Evolutionary conservation across 1,140 invertebrate species (phyloP).

Genomic region (Drosophila carrolli): DNA sequence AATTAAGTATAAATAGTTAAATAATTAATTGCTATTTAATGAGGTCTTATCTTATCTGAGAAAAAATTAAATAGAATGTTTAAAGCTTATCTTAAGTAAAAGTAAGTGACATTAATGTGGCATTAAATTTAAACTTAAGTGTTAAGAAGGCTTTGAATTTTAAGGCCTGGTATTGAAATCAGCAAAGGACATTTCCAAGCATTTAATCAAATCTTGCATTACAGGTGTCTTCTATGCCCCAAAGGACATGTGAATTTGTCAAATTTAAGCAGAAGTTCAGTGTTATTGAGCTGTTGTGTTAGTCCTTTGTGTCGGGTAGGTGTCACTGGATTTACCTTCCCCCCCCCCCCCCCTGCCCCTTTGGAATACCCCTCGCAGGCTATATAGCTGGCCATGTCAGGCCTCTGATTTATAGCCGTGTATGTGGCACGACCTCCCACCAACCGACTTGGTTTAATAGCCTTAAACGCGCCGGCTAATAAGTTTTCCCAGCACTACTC

Average conservation of each 20-base stretch:
- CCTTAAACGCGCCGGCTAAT: slow-evolving; percentile 69
- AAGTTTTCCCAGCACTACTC: slow-evolving; percentile 53
- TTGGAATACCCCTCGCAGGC: slow-evolving; percentile 10
- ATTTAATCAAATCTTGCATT: slow-evolving; percentile 4
- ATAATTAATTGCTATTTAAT: no score
- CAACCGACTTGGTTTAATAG: slow-evolving; percentile 54
- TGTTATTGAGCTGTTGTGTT: slow-evolving; percentile 21
- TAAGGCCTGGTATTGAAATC: no score
- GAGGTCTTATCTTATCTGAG: no score
- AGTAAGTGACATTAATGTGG: not conserved
- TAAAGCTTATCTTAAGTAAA: not conserved
- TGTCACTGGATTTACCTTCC: slow-evolving; percentile 16
- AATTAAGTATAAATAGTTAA: no score
- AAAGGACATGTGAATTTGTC: not conserved
- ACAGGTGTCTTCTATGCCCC: not conserved
- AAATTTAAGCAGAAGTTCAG: slow-evolving; percentile 1
- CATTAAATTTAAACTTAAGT: no score
- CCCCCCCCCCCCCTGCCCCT: not conserved
- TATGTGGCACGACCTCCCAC: slow-evolving; percentile 38
- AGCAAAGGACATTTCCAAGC: not conserved
- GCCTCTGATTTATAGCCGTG: slow-evolving; percentile 64
- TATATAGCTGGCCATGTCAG: slow-evolving; percentile 41
- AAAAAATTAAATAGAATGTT: no score
- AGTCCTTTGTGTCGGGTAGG: slow-evolving; percentile 38
- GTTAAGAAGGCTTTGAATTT: no score